A percentile compares a stretch with the other conserved stretches of the same genome.
These are phyloP conservation scores for Tortricodes alternella DNA, from an alignment of 2,888 invertebrate species.

Conservation along the genomic window DNA sequence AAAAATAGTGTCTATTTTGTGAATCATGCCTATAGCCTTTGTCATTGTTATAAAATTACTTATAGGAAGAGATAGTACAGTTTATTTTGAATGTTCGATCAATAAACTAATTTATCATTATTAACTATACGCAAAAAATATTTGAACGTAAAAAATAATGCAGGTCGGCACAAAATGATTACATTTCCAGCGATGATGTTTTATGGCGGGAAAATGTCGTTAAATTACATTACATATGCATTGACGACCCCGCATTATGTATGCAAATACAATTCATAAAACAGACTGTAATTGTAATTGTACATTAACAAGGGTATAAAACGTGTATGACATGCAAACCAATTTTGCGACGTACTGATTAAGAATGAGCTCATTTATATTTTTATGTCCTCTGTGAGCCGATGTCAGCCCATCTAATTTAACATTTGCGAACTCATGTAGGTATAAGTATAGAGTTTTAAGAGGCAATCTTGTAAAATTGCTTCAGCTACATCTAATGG, in stretches of 20 bases:
- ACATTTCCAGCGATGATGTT: neutral
- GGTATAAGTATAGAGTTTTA: slow-evolving; percentile 8
- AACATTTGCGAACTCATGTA: slow-evolving; percentile 1
- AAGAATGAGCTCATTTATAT: slow-evolving; percentile 2
- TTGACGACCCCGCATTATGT: slow-evolving; percentile 6
- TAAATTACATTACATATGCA: slow-evolving; percentile 30
- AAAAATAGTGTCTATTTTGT: neutral
- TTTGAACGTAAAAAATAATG: neutral
- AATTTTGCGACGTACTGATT: slow-evolving; percentile 1
- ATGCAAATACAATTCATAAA: slow-evolving; percentile 18
- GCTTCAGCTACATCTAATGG: slow-evolving; percentile 14
- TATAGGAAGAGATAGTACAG: too few species aligned
- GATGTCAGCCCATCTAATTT: neutral
- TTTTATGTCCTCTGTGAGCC: neutral
- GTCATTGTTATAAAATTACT: too few species aligned
- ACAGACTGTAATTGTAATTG: neutral
- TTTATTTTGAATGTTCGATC: too few species aligned
- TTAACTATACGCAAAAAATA: too few species aligned
- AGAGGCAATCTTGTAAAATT: slow-evolving; percentile 24
- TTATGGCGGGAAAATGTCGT: neutral
- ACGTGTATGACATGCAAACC: neutral
- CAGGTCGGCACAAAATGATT: neutral
- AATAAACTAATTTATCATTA: too few species aligned
- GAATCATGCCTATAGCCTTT: neutral
- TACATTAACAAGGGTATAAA: neutral